These are phyloP conservation scores for Polydrusus tereticollis DNA, from an alignment of 2,888 invertebrate genomes.

Conservation along the genomic window DNA sequence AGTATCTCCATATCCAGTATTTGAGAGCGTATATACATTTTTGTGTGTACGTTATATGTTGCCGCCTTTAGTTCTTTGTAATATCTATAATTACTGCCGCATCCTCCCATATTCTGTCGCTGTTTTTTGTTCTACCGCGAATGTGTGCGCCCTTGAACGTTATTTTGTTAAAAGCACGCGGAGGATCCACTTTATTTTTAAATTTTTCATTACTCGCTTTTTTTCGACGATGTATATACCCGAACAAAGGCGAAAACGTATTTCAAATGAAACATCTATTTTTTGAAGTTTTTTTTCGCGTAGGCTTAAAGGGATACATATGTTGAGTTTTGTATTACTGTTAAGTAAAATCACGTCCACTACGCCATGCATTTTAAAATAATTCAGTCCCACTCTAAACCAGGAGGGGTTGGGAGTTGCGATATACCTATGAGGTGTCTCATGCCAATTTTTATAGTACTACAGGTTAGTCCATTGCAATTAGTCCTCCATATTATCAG, in stretches of 20 bases:
- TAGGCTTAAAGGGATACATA: background rate
- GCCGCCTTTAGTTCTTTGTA: conserved; percentile 37
- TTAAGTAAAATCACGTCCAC: background rate
- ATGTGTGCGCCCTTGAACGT: conserved; percentile 31
- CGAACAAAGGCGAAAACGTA: conserved; percentile 20
- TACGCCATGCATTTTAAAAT: too few species aligned
- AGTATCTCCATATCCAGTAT: conserved; percentile 20
- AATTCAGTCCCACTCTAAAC: too few species aligned
- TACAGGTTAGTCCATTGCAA: too few species aligned
- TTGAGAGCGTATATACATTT: background rate
- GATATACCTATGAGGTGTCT: too few species aligned
- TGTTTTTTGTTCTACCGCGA: conserved; percentile 25
- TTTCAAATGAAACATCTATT: conserved; percentile 14
- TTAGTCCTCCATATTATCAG: too few species aligned
- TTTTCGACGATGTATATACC: conserved; percentile 14
- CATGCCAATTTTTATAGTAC: too few species aligned
- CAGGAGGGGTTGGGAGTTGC: too few species aligned
- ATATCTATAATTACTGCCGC: conserved; percentile 40
- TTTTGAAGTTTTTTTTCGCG: conserved; percentile 15
- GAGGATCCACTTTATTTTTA: conserved; percentile 35
- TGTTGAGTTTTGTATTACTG: background rate
- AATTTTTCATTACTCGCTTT: conserved; percentile 31
- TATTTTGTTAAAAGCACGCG: conserved; percentile 39
- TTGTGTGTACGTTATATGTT: background rate
- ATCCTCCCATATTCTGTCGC: conserved; percentile 25